Evolutionary conservation across 2,888 invertebrate species (phyloP).

Genomic region (Scrobipalpa atriplicella): DNA sequence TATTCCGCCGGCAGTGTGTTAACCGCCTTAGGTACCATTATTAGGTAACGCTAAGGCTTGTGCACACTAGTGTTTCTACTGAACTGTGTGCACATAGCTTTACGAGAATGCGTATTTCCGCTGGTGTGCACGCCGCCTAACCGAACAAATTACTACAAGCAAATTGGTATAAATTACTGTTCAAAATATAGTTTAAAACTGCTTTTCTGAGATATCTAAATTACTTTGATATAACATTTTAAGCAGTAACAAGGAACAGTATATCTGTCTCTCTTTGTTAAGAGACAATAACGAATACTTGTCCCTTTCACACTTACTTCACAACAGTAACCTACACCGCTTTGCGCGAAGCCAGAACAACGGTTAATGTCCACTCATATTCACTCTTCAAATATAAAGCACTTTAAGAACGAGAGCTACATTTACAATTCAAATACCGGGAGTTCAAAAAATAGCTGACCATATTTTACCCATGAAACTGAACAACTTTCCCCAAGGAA

Average conservation of each 20-base stretch:
- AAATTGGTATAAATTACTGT: conserved; percentile 34
- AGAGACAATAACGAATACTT: too few relatives aligned
- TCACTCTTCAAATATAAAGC: conserved; percentile 63
- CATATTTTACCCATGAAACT: too few relatives aligned
- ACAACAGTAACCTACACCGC: conserved; percentile 30
- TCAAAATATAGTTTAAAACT: conserved; percentile 20
- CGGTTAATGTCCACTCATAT: conserved; percentile 50
- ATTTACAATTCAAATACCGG: conserved; percentile 61
- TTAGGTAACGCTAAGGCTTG: conserved; percentile 31
- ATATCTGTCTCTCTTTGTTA: too few relatives aligned
- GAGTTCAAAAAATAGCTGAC: too few relatives aligned
- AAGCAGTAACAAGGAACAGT: too few relatives aligned
- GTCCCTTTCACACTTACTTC: neutral
- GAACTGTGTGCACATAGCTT: conserved; percentile 16
- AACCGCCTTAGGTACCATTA: too few relatives aligned
- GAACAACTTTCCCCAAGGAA: too few relatives aligned
- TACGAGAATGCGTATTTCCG: conserved; percentile 4
- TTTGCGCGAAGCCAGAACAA: conserved; percentile 51
- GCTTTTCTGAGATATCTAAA: neutral
- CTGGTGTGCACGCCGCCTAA: conserved; percentile 32
- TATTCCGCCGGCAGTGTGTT: too few relatives aligned
- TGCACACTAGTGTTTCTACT: conserved; percentile 13
- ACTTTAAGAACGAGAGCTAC: conserved; percentile 63
- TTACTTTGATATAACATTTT: neutral
- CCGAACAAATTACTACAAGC: conserved; percentile 36